Base-by-base conservation (phyloP, 1,140 invertebrate species). In the Steinernema feltiae region DNA sequence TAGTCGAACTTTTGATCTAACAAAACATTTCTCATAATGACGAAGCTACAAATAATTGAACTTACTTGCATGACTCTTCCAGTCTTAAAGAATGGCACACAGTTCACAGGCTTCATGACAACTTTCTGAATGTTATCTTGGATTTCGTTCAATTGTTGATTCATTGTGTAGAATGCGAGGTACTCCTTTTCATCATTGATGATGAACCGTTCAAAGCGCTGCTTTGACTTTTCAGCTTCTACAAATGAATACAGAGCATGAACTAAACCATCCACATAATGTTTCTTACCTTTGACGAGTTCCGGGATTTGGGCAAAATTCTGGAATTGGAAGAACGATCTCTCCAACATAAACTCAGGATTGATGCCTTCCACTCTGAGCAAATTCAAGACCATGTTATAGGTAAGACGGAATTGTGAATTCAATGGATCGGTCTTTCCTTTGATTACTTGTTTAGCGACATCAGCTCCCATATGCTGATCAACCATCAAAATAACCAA, bases 401-500 rank as follows among this genome's bases (percentile, higher is more conserved):
- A 99, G 0, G 97, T 99, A 69, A 99, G 89, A 88, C 98, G 96
- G 88, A 99, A 99, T 0, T 97, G 96, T 0, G 95, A 98, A 87
- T 99, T 98, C 31, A 99, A 92, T 0, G 95, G 92, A 89, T 99
- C 97, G 0, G 96, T 91, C 84, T 91, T 90, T 48, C 97, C 89
- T 88, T 96, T 93, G 0, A 98, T 90, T 79, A 98, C 92, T 63
- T 91, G 90, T 85, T 94, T 90, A 1, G 92, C 93, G 24, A 92
- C 90, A 17, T 90, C 89, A 0, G 94, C 92, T 63, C 92, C 93
- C 76, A 99, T 94, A 88, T 96, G 93, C 87, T 99, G 94, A 87
- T 99, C 97, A 2, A 99, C 92, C 94, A 99, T 98, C 31, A 99
- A 88, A 80, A 99, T 98, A 27, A 98, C 96, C 74, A 99, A 96